These are phyloP conservation scores for Serranus cabrilla DNA, from an alignment of 2,797 vertebrate genomes.

Conservation along the genomic window DNA sequence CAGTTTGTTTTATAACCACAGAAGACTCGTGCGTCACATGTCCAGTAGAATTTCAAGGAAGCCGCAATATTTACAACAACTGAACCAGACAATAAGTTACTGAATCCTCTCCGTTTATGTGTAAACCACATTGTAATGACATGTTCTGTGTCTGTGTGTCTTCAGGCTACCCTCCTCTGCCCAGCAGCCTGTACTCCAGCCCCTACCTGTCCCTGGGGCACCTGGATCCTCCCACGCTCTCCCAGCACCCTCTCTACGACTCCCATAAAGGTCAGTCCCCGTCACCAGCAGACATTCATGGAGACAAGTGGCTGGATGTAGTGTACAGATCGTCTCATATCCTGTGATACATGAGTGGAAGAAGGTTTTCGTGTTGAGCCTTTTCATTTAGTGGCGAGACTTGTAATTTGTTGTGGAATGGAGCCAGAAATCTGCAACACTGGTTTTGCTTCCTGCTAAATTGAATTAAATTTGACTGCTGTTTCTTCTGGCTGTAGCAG, in stretches of 20 bases:
- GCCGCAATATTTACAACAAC: background rate
- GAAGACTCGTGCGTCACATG: background rate
- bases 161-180: conserved; percentile 92
- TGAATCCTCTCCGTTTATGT: background rate
- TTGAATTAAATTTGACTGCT: too few species aligned
- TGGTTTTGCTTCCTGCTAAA: background rate
- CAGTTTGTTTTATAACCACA: too few species aligned
- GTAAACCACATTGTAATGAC: background rate
- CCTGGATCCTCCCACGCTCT: conserved; percentile 92
- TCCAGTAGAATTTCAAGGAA: background rate
- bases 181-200: conserved; percentile 92
- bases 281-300: conserved; percentile 1
- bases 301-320: conserved; percentile 23
- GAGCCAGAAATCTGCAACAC: conserved; percentile 2
- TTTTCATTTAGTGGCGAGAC: conserved; percentile 9
- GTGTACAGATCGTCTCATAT: conserved; percentile 3
- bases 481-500: background rate
- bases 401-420: conserved; percentile 14
- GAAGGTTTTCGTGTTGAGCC: background rate
- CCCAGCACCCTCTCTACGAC: conserved; percentile 93
- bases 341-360: conserved; percentile 23
- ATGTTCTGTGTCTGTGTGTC: conserved; percentile 28
- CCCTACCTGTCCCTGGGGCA: conserved; percentile 94
- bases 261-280: conserved; percentile 93
- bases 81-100: background rate